Conservation (phyloP, 1,140 invertebrate genomes). For the Drosophila ananassae region DNA sequence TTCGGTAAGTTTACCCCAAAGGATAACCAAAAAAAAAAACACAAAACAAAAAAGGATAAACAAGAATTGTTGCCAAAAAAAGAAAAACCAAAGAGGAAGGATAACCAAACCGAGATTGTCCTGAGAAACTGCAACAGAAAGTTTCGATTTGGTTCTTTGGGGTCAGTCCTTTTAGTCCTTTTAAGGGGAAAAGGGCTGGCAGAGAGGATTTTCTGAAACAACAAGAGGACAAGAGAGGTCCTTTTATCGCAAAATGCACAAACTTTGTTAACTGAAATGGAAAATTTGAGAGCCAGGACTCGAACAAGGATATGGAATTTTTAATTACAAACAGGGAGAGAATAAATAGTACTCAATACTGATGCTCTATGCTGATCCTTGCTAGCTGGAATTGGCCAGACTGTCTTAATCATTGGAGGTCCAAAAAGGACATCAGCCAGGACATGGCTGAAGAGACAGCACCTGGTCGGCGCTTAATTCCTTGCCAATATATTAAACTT, state of each 20-base stretch:
- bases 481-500: constrained; percentile 48
- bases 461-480: constrained; percentile 33
- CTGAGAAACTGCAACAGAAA: constrained; percentile 21
- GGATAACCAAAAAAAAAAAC: neutral
- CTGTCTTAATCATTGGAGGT: constrained; percentile 32
- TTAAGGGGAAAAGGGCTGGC: neutral
- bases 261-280: neutral
- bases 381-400: constrained; percentile 30
- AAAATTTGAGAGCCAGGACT: no score
- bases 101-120: constrained; percentile 33
- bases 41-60: no score
- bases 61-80: neutral
- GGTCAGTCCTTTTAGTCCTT: constrained; percentile 15
- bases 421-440: neutral
- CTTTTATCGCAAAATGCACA: neutral
- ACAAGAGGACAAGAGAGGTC: neutral
- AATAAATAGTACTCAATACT: neutral
- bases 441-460: neutral
- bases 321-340: neutral
- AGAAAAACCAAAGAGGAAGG: constrained; percentile 10
- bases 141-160: constrained; percentile 43
- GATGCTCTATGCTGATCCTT: no score
- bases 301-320: neutral
- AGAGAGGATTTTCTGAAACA: constrained; percentile 9
- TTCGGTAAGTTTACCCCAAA: constrained; percentile 59